Evolutionary conservation across 2,113 vertebrate genomes (phyloP).

Genomic region (Lepus europaeus): DNA sequence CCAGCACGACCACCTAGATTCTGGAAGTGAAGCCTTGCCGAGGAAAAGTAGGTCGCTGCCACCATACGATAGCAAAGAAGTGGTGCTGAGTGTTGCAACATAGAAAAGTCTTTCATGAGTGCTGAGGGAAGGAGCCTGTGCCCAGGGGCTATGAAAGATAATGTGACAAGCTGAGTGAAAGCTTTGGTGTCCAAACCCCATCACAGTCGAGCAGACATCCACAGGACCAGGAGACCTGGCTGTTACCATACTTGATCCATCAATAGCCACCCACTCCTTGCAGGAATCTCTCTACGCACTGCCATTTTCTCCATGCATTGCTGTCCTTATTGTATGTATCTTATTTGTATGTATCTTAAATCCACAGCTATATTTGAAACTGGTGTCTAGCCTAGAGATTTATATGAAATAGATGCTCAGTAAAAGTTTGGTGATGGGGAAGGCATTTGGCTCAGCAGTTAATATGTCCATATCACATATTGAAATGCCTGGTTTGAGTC

Average conservation of each 20-base stretch:
- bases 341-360: background rate
- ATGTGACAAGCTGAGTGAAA: background rate
- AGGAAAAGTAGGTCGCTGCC: background rate
- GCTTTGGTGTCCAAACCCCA: background rate
- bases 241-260: background rate
- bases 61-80: background rate
- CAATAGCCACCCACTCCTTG: rapidly evolving
- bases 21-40: background rate
- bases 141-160: background rate
- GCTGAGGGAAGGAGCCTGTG: background rate
- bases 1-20: background rate
- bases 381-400: background rate
- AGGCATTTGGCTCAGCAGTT: no score
- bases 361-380: background rate
- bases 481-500: no score
- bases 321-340: background rate
- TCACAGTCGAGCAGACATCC: background rate
- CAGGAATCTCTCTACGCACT: background rate
- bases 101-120: background rate
- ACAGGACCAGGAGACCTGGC: background rate
- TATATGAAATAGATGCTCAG: background rate
- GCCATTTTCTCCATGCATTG: background rate
- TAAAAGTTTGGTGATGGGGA: background rate
- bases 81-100: no score
- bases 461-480: no score